Evolutionary conservation across 2,113 vertebrate genomes (phyloP), one percentile per base, ranked within the genome.

Genomic region (Paralichthys olivaceus): DNA sequence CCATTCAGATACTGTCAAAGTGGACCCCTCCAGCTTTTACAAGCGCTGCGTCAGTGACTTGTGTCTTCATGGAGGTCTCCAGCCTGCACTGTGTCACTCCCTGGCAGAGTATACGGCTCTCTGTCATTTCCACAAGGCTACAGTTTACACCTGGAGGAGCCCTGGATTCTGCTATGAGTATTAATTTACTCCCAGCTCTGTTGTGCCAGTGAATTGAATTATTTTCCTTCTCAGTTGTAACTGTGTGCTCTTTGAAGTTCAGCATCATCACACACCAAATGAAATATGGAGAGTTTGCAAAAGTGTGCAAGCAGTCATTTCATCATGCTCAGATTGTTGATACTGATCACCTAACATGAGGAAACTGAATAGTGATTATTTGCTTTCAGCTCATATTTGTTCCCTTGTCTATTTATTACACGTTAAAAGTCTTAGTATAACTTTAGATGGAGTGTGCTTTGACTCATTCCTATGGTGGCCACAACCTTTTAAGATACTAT

Each of bases 1-100:
- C 77, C 92, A 62, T 93, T 92, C 77, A 72, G 72, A 72, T 77
- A 85, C 25, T 91, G 92, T 78, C 91, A 69, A 85, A 74, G 83
- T 90, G 80, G 79, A 92, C 63, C 75, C 90, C 32, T 77, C 62
- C n/a, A 73, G 84, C 77, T 91, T 90, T 83, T 81, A 90, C 80
- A 84, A 80, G 65, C 20, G 1, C 70, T 92, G 91, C 61, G 22
- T 89, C 82, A 79, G 54, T 88, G 92, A 93, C 82, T 83, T 91
- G 80, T 91, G 90, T 87, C 74, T 84, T 82, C 54, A 72, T 7
- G 40, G 78, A 77, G 87, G 79, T 75, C 75, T 84, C 54, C 81
- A 79, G 67, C 40, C 71, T 70, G 79, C 62, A 8, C 84, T 77
- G 51, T 87, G 88, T 74, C 69, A 49, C 64, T 87, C 79, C 5